Percentiles rank a stretch among this genome's conserved stretches.
These are phyloP conservation scores for Protobothrops flavoviridis DNA, from an alignment of 2,113 vertebrate species.

Conservation along the genomic window DNA sequence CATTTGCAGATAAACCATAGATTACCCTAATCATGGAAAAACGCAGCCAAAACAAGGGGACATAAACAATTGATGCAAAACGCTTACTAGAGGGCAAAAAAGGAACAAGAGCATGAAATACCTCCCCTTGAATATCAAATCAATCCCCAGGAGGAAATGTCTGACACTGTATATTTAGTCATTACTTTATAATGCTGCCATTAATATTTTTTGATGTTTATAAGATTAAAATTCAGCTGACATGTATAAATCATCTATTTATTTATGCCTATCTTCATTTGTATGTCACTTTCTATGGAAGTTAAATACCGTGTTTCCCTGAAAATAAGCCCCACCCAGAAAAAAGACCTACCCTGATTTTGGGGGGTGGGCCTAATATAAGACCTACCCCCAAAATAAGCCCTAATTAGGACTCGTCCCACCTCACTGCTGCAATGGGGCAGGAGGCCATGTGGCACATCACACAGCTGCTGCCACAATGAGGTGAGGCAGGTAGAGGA, in stretches of 20 bases:
- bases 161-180: background rate
- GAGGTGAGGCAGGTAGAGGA: too few relatives aligned
- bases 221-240: slow-evolving; percentile 10
- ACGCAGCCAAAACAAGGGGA: background rate
- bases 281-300: background rate
- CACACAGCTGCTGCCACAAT: too few relatives aligned
- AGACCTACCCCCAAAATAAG: too few relatives aligned
- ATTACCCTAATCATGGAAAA: background rate
- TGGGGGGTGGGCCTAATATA: too few relatives aligned
- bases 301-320: background rate
- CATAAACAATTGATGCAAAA: background rate
- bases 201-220: background rate
- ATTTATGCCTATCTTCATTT: slow-evolving; percentile 1
- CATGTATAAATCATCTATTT: slow-evolving; percentile 2
- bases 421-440: too few relatives aligned
- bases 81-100: background rate
- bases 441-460: too few relatives aligned
- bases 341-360: too few relatives aligned
- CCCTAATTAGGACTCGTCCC: too few relatives aligned
- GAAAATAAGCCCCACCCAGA: too few relatives aligned
- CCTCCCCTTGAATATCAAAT: background rate
- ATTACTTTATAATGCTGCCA: background rate
- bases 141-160: background rate
- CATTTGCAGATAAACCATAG: background rate
- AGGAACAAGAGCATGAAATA: background rate